Base-by-base conservation (phyloP, 2,797 vertebrate species). In the Ibycter americanus region DNA sequence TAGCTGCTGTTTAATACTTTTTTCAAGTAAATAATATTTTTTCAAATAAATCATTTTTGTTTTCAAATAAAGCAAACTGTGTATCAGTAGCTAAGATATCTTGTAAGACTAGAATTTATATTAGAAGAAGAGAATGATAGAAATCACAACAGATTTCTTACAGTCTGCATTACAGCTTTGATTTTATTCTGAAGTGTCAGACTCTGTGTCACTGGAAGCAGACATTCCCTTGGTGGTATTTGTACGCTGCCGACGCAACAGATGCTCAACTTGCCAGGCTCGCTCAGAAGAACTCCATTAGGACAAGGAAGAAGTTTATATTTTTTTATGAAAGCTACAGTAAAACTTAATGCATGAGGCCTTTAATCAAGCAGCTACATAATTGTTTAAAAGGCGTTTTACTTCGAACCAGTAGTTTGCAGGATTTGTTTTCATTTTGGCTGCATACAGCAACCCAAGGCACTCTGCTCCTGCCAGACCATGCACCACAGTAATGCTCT, bases 121-220 rank as follows among this genome's bases (percentile, higher is more conserved):
- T 56, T 47, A 65, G 26, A 89, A 71, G 34, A 34, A 32, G 11
- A 25, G 19, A 15, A 70, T 8, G 2, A 63, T 79, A 90, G 85
- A 95, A 85, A 19, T 25, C 65, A 31, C 34, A 81, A 67, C 94
- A 96, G 80, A 93, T 88, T 91, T 86, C 58, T 81, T 68, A 31
- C 83, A 93, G 71, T 84, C 84, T 96, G 84, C 44, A 51, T 58
- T 87, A 76, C 84, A 96, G 90, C 80, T 95, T 82, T 83, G 40
- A 76, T 82, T 96, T 96, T 74, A 90, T 83, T 93, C 82, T 81
- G 62, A 94, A 93, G 88, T 82, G 93, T 94, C 95, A 95, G 94
- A 93, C 88, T 94, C 55, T 77, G 65, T 93, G 90, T 90, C 94
- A 92, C 83, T 86, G 82, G 80, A 90, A 92, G 88, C 92, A 96